Conservation (phyloP, 2,888 invertebrate species). For the Thymelicus sylvestris region DNA sequence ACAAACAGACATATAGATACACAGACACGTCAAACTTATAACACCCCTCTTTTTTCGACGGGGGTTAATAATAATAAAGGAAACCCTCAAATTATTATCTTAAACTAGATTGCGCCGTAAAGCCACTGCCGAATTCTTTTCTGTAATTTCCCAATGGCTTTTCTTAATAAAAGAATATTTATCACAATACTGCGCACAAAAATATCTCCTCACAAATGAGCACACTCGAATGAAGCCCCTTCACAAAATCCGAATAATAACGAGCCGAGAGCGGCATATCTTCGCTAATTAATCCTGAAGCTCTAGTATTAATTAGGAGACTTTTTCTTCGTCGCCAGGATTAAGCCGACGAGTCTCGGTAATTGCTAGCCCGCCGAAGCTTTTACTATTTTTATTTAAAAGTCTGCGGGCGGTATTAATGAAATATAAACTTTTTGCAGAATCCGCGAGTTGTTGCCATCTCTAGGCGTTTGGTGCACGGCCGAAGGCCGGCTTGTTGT, state of each 20-base stretch:
- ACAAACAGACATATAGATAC: too few species aligned
- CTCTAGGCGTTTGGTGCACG: not conserved
- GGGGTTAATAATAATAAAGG: too few species aligned
- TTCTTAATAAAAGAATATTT: conserved; percentile 30
- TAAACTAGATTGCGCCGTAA: not conserved
- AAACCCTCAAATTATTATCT: not conserved
- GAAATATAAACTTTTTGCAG: conserved; percentile 37
- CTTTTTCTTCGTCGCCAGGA: conserved; percentile 73
- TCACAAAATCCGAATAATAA: conserved; percentile 61
- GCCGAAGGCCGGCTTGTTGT: not conserved
- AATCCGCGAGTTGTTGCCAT: conserved; percentile 26
- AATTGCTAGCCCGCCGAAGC: conserved; percentile 57
- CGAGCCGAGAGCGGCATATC: conserved; percentile 52
- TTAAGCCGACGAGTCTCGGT: conserved; percentile 61
- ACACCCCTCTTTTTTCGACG: too few species aligned
- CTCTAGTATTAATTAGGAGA: conserved; percentile 77
- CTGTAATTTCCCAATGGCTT: conserved; percentile 27
- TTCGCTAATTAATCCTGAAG: conserved; percentile 73
- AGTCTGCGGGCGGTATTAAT: conserved; percentile 32
- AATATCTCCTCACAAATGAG: conserved; percentile 38
- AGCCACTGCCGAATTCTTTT: conserved; percentile 21
- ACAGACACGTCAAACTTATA: too few species aligned
- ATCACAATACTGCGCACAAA: conserved; percentile 32
- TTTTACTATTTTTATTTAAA: conserved; percentile 51
- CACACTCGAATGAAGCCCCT: conserved; percentile 38